Evolutionary conservation across 2,888 invertebrate genomes (phyloP).

Genomic region (Lasioglossum villosulum): DNA sequence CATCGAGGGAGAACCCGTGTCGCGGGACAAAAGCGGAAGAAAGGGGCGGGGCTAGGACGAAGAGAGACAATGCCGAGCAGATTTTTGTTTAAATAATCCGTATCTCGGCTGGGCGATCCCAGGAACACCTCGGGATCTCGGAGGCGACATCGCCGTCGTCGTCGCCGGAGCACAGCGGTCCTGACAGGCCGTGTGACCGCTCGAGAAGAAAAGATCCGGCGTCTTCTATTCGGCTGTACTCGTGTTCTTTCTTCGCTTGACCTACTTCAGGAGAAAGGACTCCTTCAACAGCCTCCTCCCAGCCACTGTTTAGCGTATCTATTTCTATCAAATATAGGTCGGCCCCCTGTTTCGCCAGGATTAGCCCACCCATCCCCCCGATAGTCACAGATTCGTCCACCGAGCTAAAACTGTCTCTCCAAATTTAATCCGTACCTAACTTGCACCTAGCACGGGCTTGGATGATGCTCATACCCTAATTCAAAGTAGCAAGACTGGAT

Average conservation of each 20-base stretch:
- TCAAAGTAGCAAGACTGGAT: too few relatives aligned
- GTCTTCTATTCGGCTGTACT: not conserved
- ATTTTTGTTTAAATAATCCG: constrained; percentile 54
- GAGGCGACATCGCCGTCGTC: not conserved
- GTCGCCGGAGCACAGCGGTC: not conserved
- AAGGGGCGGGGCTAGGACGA: not conserved
- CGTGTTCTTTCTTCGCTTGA: constrained; percentile 26
- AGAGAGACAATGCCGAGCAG: not conserved
- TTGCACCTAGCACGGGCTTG: not conserved
- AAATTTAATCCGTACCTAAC: not conserved
- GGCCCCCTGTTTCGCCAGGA: not conserved
- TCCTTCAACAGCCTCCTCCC: not conserved
- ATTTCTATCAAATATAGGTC: constrained; percentile 43
- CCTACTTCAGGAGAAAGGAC: constrained; percentile 21
- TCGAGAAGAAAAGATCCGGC: constrained; percentile 5
- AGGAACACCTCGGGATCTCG: not conserved
- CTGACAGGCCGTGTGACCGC: not conserved
- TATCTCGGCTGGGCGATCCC: not conserved
- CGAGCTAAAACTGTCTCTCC: not conserved
- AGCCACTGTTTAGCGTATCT: constrained; percentile 35
- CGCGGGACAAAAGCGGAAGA: constrained; percentile 16
- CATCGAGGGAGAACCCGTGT: not conserved
- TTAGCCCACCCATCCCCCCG: not conserved
- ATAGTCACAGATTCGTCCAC: not conserved
- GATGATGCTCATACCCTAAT: too few relatives aligned